A percentile compares a stretch with the other conserved stretches of the same genome.
Conservation (phyloP, 2,797 vertebrate genomes). For the Sus cebifrons region DNA sequence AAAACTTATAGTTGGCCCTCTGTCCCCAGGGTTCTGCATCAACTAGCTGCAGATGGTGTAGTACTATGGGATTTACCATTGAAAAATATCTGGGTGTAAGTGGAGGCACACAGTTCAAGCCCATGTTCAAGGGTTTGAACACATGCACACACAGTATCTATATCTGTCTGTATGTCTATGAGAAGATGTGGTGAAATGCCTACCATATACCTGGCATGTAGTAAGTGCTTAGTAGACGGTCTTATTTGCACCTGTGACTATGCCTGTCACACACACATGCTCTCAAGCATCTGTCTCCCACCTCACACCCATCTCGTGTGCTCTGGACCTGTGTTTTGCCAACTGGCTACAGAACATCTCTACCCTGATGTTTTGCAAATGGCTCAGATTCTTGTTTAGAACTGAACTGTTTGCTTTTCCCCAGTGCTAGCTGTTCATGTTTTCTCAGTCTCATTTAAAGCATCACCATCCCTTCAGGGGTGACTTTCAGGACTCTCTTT, state of each 20-base stretch:
- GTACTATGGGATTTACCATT: background rate
- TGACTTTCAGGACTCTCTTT: background rate
- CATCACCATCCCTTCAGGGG: background rate
- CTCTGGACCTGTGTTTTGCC: background rate
- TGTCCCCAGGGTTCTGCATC: background rate
- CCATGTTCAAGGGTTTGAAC: background rate
- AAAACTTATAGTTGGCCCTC: background rate
- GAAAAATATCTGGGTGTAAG: background rate
- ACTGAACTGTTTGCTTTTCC: background rate
- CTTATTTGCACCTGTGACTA: background rate
- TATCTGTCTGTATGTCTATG: background rate
- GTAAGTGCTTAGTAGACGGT: background rate
- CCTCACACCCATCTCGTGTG: background rate
- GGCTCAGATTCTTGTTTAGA: constrained; percentile 20
- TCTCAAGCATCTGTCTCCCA: background rate
- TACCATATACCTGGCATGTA: background rate
- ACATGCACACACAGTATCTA: background rate
- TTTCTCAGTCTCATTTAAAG: background rate
- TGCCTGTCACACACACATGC: background rate
- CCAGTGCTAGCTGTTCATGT: background rate
- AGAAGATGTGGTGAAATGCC: background rate
- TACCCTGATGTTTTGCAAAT: background rate
- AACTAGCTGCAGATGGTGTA: fast-evolving
- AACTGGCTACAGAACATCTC: background rate
- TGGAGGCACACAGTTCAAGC: background rate